Conservation (phyloP, 1,140 invertebrate genomes). For the Ips typographus region DNA sequence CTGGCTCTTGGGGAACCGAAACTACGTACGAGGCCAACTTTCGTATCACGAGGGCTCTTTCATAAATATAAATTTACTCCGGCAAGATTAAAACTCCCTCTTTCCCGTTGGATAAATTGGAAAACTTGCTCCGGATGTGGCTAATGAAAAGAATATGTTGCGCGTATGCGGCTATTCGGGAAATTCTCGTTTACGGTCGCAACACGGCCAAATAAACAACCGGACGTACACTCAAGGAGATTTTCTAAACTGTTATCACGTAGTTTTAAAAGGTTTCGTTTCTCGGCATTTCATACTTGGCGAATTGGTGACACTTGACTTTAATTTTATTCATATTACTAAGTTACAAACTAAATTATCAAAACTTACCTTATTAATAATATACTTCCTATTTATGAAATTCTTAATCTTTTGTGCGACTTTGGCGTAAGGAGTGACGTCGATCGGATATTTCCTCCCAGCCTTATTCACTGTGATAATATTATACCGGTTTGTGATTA, state of each 20-base stretch:
- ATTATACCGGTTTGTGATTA: constrained; percentile 35
- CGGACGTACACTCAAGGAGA: no score
- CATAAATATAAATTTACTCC: not conserved
- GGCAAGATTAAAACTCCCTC: no score
- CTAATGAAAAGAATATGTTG: no score
- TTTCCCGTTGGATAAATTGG: no score
- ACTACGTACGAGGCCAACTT: constrained; percentile 13
- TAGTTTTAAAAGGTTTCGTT: no score
- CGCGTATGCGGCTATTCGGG: no score
- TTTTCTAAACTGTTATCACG: no score
- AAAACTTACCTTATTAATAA: constrained; percentile 18
- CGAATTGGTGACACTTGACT: no score
- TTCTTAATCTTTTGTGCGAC: constrained; percentile 43
- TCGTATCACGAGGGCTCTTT: constrained; percentile 3
- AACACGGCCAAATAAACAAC: no score
- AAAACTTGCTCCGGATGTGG: no score
- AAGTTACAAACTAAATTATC: not conserved
- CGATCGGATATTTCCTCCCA: constrained; percentile 35
- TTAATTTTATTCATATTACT: not conserved
- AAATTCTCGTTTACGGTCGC: no score
- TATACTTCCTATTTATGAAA: constrained; percentile 4
- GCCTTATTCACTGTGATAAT: constrained; percentile 29
- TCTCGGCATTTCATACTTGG: no score
- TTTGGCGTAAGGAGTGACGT: constrained; percentile 43
- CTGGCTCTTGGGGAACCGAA: constrained; percentile 16